Conservation (phyloP, 1,140 invertebrate genomes). For the Drosophila seguyi region DNA sequence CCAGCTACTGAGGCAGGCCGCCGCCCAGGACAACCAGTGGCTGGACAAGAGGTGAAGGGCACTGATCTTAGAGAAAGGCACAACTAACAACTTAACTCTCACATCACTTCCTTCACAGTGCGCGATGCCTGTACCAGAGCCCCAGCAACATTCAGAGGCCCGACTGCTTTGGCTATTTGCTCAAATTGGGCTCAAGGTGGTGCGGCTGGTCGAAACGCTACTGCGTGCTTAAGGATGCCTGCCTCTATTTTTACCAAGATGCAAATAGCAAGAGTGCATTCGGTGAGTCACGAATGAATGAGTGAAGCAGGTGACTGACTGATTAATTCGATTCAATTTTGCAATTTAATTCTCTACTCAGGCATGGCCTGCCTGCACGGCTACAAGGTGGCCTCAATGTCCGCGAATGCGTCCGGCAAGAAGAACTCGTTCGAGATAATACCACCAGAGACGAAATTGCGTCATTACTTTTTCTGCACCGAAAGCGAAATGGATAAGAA, state of each 20-base stretch:
- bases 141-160: conserved; percentile 91
- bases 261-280: conserved; percentile 93
- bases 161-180: conserved; percentile 96
- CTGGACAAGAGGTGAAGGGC: conserved; percentile 87
- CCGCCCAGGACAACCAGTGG: conserved; percentile 90
- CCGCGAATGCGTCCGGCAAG: conserved; percentile 89
- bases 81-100: conserved; percentile 14
- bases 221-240: conserved; percentile 97
- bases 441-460: conserved; percentile 93
- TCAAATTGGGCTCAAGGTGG: conserved; percentile 92
- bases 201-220: conserved; percentile 96
- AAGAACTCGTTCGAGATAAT: conserved; percentile 96
- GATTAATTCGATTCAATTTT: conserved; percentile 35
- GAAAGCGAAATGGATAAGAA: conserved; percentile 98
- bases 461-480: conserved; percentile 96
- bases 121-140: conserved; percentile 89
- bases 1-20: conserved; percentile 89
- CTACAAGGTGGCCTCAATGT: conserved; percentile 94
- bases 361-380: conserved; percentile 97
- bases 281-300: conserved; percentile 88
- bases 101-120: conserved; percentile 76
- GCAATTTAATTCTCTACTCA: conserved; percentile 31
- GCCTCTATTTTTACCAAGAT: conserved; percentile 97
- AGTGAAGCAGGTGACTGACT: conserved; percentile 32
- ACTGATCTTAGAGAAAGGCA: conserved; percentile 40